Conservation (phyloP, 2,113 vertebrate species). For the Tetrao urogallus region DNA sequence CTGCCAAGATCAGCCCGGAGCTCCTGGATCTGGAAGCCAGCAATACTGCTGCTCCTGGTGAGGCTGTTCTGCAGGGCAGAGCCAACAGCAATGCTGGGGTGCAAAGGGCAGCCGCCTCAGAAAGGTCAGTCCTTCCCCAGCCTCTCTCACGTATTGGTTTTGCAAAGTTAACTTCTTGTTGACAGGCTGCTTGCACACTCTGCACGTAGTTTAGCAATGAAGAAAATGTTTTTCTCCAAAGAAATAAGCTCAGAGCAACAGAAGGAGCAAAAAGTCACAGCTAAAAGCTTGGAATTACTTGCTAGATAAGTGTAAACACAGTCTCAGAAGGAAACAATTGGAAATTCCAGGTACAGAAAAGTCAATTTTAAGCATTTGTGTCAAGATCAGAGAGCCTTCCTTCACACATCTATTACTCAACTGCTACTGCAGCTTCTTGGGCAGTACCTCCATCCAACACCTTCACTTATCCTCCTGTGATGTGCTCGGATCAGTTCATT, state of each 20-base stretch:
- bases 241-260: background rate
- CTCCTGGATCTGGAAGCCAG: background rate
- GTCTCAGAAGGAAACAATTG: background rate
- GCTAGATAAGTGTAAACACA: background rate
- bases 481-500: background rate
- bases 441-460: background rate
- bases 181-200: accelerated
- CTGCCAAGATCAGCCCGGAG: accelerated
- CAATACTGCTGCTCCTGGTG: accelerated
- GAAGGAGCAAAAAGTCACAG: background rate
- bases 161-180: accelerated
- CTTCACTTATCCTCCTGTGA: background rate
- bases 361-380: background rate
- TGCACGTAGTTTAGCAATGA: accelerated
- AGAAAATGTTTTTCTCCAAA: background rate
- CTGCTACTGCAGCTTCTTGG: background rate
- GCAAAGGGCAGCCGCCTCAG: background rate
- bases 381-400: background rate
- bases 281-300: background rate
- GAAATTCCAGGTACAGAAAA: background rate
- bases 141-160: accelerated
- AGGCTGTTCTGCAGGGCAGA: background rate
- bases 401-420: background rate
- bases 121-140: conserved; percentile 24
- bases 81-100: accelerated